Base-by-base conservation (phyloP, 2,797 vertebrate species). In the Ctenopoma multispine region DNA sequence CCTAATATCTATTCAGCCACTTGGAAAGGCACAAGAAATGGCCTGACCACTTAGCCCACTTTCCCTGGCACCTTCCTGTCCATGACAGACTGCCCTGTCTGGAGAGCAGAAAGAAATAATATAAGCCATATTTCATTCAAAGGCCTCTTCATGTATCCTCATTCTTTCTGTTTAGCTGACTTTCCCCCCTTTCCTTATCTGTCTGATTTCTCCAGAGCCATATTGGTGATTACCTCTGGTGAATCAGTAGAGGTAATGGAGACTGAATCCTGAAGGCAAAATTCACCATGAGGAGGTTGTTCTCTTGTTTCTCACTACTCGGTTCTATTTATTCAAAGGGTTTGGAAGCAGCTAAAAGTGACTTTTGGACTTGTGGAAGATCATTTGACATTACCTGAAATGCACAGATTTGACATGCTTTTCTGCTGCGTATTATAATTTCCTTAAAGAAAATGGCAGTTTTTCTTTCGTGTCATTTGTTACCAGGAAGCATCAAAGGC, bases 11-110 rank as follows among this genome's bases (percentile, higher is more conserved):
- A 91, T 84, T 82, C 93, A 93, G 91, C 87, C 92, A 86, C 82
- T 92, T 89, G 93, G 92, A 94, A 93, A 94, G 90, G 87, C 89
- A 87, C 86, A 91, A 87, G 90, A 92, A 94, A 94, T 93, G 88
- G 91, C 81, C 89, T 83, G 85, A 79, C 90, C 91, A 93, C 90
- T 94, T 95, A 94, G 92, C 93, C 93, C 90, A 91, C 87, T 91
- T 93, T 93, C 87, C 82, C 81, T 84, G 84, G 87, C 86, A 90
- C 87, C 69, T 79, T 90, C 83, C 84, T 72, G 77, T 80, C 80
- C 82, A 90, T 94, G 94, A 95, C 91, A 91, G 92, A 94, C 93
- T 88, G 88, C 90, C 91, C 88, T 93, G 91, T 93, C 93, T 91
- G 74, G 67, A 80, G 80, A 89, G 80, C 74, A 89, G 85, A 87